A percentile compares a stretch with the other conserved stretches of the same genome.
phyloP scores from a whole-genome alignment of 1,140 invertebrate species.

The Monomorium pharaonis region DNA sequence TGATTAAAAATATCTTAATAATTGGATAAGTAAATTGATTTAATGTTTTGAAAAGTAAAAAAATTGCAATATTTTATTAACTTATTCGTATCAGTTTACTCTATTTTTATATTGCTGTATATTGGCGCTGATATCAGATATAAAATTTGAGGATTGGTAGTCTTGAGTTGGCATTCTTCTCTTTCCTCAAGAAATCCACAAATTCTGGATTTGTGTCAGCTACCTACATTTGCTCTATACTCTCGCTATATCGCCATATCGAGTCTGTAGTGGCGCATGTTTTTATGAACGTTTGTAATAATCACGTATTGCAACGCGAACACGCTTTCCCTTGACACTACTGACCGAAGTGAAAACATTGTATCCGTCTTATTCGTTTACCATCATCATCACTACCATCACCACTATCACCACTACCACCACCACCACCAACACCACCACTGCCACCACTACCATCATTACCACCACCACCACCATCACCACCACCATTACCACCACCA shows the following conservation, averaged over 20 bases:
- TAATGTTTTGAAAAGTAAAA: neutral
- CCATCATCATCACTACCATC: neutral
- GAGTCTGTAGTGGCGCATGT: constrained; percentile 54
- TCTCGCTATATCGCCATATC: constrained; percentile 27
- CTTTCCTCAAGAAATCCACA: neutral
- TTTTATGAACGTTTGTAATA: constrained; percentile 63
- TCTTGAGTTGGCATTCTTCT: neutral
- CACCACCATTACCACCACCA: too few relatives aligned
- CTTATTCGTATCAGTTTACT: neutral
- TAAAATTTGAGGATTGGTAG: neutral
- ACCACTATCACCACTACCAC: neutral
- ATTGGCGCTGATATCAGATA: neutral
- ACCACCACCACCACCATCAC: neutral
- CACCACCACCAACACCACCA: too few relatives aligned
- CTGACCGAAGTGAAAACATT: constrained; percentile 70
- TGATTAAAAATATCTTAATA: neutral
- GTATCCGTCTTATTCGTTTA: neutral
- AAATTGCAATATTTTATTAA: neutral
- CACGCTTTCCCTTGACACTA: constrained; percentile 72
- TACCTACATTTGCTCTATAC: neutral
- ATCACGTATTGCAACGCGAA: constrained; percentile 61
- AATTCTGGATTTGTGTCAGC: constrained; percentile 30
- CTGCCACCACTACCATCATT: neutral
- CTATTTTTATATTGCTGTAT: neutral
- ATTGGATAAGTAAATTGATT: neutral